These are phyloP conservation scores for Cotesia typhae DNA, from an alignment of 1,140 invertebrate genomes.

Conservation along the genomic window DNA sequence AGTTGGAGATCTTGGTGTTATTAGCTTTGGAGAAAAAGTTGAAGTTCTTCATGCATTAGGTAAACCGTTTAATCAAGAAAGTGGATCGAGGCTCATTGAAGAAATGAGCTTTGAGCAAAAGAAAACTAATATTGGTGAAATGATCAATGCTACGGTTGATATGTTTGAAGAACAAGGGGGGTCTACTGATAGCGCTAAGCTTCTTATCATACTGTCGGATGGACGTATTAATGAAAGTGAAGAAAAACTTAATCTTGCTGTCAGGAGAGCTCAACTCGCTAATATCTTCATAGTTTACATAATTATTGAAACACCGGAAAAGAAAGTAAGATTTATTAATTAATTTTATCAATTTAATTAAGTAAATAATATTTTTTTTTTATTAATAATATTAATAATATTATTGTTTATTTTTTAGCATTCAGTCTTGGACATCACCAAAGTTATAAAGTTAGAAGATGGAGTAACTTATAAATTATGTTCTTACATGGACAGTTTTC, in stretches of 20 bases:
- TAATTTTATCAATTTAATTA: slow-evolving; percentile 8
- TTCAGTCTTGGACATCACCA: slow-evolving; percentile 89
- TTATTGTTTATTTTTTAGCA: slow-evolving; percentile 68
- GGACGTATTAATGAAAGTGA: slow-evolving; percentile 92
- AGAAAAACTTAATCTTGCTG: slow-evolving; percentile 78
- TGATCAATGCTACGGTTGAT: slow-evolving; percentile 81
- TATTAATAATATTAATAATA: slow-evolving; percentile 15
- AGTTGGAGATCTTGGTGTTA: slow-evolving; percentile 88
- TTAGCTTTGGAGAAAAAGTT: slow-evolving; percentile 92
- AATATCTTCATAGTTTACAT: slow-evolving; percentile 95
- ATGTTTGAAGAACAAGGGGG: slow-evolving; percentile 71
- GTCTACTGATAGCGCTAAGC: slow-evolving; percentile 78
- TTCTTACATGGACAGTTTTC: slow-evolving; percentile 93
- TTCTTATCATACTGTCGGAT: slow-evolving; percentile 93
- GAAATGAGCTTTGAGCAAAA: slow-evolving; percentile 83
- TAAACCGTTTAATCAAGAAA: slow-evolving; percentile 84
- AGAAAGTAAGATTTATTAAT: slow-evolving; percentile 73
- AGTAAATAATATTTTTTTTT: slow-evolving; percentile 26
- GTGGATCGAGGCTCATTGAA: slow-evolving; percentile 80
- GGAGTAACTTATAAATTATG: slow-evolving; percentile 71
- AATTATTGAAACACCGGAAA: slow-evolving; percentile 92
- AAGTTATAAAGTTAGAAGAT: slow-evolving; percentile 76
- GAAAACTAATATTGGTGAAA: slow-evolving; percentile 80
- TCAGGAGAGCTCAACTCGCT: slow-evolving; percentile 80
- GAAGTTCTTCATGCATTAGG: slow-evolving; percentile 85